Conservation (phyloP, 2,113 vertebrate genomes). For the Istiophorus platypterus region DNA sequence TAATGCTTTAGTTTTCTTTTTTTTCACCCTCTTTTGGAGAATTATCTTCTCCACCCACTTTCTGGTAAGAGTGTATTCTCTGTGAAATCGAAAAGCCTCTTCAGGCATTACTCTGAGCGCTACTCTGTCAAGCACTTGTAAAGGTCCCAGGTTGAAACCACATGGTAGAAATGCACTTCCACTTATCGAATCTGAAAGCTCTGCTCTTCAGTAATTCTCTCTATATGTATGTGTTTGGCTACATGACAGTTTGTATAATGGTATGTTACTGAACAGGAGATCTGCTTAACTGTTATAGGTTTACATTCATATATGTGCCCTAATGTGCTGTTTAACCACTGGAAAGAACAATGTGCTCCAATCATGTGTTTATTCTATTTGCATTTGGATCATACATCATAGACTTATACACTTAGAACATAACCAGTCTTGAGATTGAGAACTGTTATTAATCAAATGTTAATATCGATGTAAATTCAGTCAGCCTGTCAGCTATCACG, state of each 20-base stretch:
- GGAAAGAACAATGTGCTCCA: slow-evolving; percentile 32
- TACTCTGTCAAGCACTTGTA: slow-evolving; percentile 71
- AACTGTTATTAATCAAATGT: slow-evolving; percentile 77
- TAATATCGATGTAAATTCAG: slow-evolving; percentile 79
- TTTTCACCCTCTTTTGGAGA: slow-evolving; percentile 68
- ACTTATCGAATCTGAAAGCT: slow-evolving; percentile 71
- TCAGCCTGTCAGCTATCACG: slow-evolving; percentile 68
- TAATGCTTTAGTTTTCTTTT: slow-evolving; percentile 79
- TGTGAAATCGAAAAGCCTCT: slow-evolving; percentile 83
- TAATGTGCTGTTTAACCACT: slow-evolving; percentile 49
- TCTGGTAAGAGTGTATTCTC: slow-evolving; percentile 67
- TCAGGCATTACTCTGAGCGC: slow-evolving; percentile 69
- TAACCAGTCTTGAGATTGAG: slow-evolving; percentile 53
- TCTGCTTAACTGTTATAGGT: slow-evolving; percentile 49
- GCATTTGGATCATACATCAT: slow-evolving; percentile 64
- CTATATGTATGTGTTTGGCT: slow-evolving; percentile 30
- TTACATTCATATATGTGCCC: slow-evolving; percentile 43
- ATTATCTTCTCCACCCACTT: slow-evolving; percentile 85
- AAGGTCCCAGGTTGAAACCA: slow-evolving; percentile 78
- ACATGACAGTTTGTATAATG: slow-evolving; percentile 46
- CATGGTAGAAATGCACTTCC: slow-evolving; percentile 71
- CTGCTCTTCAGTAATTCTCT: slow-evolving; percentile 51
- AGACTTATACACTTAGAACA: slow-evolving; percentile 59
- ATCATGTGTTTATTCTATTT: slow-evolving; percentile 56
- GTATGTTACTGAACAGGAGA: slow-evolving; percentile 39